Evolutionary conservation across 2,888 invertebrate genomes (phyloP), one percentile per base, ranked within the genome.

Genomic region (Busseola fusca): DNA sequence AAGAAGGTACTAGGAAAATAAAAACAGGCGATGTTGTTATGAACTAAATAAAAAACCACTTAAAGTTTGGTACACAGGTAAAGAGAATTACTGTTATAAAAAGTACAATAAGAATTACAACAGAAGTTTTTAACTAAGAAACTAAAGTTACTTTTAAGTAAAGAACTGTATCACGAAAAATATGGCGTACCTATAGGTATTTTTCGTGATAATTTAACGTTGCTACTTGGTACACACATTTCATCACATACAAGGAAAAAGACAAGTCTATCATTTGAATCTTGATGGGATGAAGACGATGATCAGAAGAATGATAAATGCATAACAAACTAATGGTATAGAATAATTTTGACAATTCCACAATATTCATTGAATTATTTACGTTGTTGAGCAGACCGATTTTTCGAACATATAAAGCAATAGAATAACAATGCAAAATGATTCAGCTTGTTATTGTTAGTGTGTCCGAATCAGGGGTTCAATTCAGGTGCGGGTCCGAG

Each of bases 1-100:
- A n/a, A n/a, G n/a, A 40, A 48, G 1, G 21, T 59, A 40, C 21
- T 5, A 30, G 4, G 18, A 34, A 37, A 68, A 59, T 58, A 6
- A 57, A 52, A 48, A 40, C 12, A 14, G 9, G 5, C n/a, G 10
- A 21, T 71, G 37, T 62, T 65, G 30, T 62, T 52, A 62, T 12
- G 30, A 62, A 7, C 18, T 65, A 3, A 7, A 16, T n/a, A 34
- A 34, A 60, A 73, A 65, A 27, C 27, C 74, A 66, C 52, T 63
- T 63, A 42, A 62, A 63, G 14, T 65, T 54, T 60, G 14, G 21
- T 78, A 21, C 6, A 37, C n/a, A 60, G 54, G 54, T 70, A 50
- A 64, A 57, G 25, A 59, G n/a, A 52, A 69, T 48, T 54, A 70
- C 40, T 7, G 42, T 34, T 50, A 21, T 52, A 74, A 50, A 75